Base-by-base conservation (phyloP, 2,888 invertebrate genomes). In the Sympetrum striolatum region DNA sequence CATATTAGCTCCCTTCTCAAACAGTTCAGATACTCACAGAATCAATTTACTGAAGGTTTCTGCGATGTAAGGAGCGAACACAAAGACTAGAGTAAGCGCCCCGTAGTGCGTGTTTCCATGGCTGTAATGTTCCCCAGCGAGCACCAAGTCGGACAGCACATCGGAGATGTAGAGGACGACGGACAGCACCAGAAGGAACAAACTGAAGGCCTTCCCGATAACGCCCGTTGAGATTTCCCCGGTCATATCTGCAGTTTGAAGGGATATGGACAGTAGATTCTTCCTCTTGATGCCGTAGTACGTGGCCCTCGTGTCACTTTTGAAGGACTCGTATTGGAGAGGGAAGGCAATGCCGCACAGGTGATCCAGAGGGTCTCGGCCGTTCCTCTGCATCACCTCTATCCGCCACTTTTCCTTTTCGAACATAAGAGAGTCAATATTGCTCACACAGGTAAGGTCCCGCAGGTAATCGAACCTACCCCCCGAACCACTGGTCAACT, bases 251-350 rank as follows among this genome's bases (percentile, higher is more conserved):
- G 86, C 86, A 8, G 86, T 86, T 37, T 86, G 86, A 14, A 86
- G 86, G 37, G 86, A 58, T 14, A 86, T 86, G 14, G 86, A 60
- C 18, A 86, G 60, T 10, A 86, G 25, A 37, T 86, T 86, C 64
- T 86, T 86, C 31, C 86, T 58, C 60, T 86, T 86, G 60, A 86
- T 86, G 8, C 86, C 86, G 37, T 86, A 86, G 22, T 86, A 86
- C 25, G 86, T 86, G 10, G 86, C 86, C 60, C 86, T 60, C 60
- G 86, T 86, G 86, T 86, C 86, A 37, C 37, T 86, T 14, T 86
- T 86, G 86, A 86, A 86, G 5, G 86, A 37, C 8, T 37, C 86
- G 86, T 86, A 86, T 18, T 60, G 35, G 3, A 86, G 37, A 2
- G 86, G 86, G 3, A 86, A 39, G 60, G 86, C 86, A 2, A 86